A percentile compares a stretch with the other conserved stretches of the same genome.
These are phyloP conservation scores for Myathropa florea DNA, from an alignment of 2,888 invertebrate genomes.

Conservation along the genomic window DNA sequence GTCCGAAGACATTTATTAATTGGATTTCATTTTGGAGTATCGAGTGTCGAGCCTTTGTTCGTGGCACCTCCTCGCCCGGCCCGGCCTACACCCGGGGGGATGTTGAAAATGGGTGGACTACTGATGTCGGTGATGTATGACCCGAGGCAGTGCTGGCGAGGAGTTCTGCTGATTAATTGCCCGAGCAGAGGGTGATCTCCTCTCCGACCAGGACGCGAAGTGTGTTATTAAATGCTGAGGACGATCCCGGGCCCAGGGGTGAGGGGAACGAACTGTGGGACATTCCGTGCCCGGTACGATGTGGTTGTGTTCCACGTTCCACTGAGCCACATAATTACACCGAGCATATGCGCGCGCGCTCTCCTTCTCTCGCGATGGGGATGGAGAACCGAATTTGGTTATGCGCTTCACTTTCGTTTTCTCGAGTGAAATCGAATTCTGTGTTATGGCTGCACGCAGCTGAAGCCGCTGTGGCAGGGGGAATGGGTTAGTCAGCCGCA, in stretches of 20 bases:
- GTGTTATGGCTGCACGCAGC: slow-evolving; percentile 20
- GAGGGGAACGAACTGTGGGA: not conserved
- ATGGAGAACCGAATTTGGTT: slow-evolving; percentile 14
- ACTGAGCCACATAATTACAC: slow-evolving; percentile 58
- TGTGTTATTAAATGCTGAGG: slow-evolving; percentile 30
- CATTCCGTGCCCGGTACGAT: slow-evolving; percentile 15
- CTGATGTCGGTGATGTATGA: slow-evolving; percentile 66
- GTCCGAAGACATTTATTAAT: slow-evolving; percentile 70
- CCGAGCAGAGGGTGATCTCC: slow-evolving; percentile 13
- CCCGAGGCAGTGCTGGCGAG: slow-evolving; percentile 40
- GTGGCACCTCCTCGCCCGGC: not conserved
- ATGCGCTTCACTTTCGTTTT: slow-evolving; percentile 61
- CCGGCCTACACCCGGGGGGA: slow-evolving; percentile 19
- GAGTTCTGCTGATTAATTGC: slow-evolving; percentile 58
- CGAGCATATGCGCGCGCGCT: not conserved
- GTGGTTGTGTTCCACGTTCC: slow-evolving; percentile 42
- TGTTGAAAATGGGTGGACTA: slow-evolving; percentile 68
- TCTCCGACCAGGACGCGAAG: not conserved
- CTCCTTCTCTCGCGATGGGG: not conserved
- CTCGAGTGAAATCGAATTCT: slow-evolving; percentile 42
- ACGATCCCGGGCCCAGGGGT: slow-evolving; percentile 4
- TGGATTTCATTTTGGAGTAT: slow-evolving; percentile 68
- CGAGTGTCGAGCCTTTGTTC: slow-evolving; percentile 53
- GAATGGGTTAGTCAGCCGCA: not conserved
- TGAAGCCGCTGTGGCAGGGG: not conserved